Percentiles rank a stretch among this genome's conserved stretches.
phyloP scores from a whole-genome alignment of 2,888 invertebrate genomes.

The Rhamnusium bicolor region DNA sequence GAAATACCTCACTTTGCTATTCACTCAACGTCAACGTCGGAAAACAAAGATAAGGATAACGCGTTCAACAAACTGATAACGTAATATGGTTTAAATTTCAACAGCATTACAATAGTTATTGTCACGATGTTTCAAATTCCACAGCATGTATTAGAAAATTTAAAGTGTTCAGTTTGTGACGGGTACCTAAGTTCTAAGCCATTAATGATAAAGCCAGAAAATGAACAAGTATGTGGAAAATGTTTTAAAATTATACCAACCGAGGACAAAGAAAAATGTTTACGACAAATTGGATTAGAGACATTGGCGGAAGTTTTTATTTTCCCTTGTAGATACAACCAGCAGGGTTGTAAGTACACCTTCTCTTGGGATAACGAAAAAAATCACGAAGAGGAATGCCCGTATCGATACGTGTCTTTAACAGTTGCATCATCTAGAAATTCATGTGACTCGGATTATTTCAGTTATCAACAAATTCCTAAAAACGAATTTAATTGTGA shows the following conservation, averaged over 20 bases:
- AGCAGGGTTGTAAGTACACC: constrained; percentile 55
- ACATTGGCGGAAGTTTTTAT: constrained; percentile 54
- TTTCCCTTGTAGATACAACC: constrained; percentile 60
- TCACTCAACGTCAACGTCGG: constrained; percentile 9
- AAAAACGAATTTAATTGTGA: constrained; percentile 23
- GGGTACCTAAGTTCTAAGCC: constrained; percentile 60
- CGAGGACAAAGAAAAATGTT: constrained; percentile 55
- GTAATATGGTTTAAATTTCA: constrained; percentile 20
- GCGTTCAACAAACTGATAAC: constrained; percentile 30
- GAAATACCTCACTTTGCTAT: not conserved
- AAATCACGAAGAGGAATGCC: constrained; percentile 59
- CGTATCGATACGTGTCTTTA: constrained; percentile 50
- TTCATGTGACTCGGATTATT: not conserved
- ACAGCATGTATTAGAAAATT: constrained; percentile 51
- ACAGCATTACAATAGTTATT: constrained; percentile 9
- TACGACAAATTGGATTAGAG: constrained; percentile 59
- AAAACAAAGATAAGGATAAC: constrained; percentile 10
- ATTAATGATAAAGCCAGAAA: constrained; percentile 51
- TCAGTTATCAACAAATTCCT: not conserved
- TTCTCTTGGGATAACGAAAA: constrained; percentile 55
- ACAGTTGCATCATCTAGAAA: constrained; percentile 24
- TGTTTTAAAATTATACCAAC: constrained; percentile 61
- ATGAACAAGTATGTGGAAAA: constrained; percentile 61
- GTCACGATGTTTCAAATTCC: constrained; percentile 58
- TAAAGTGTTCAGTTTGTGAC: constrained; percentile 59